A percentile compares a stretch with the other conserved stretches of the same genome.
Evolutionary conservation across 2,888 invertebrate species (phyloP).

Genomic region (Tetheella fluctuosa): DNA sequence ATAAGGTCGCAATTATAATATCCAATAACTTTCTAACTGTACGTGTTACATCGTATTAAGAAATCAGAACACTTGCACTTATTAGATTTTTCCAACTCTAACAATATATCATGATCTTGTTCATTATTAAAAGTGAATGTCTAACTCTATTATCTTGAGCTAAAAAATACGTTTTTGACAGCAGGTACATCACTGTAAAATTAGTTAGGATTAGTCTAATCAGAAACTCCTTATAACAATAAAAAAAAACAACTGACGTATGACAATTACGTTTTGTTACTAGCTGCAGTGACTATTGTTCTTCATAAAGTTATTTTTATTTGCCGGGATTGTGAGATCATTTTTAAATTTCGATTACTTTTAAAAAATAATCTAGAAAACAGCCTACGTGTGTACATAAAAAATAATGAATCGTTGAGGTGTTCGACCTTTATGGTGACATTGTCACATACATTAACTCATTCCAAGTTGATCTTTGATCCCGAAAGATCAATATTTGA

Average conservation of each 20-base stretch:
- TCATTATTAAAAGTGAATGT: neutral
- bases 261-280: no score
- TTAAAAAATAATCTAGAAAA: neutral
- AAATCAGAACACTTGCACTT: neutral
- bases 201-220: no score
- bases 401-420: neutral
- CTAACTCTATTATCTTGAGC: no score
- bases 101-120: neutral
- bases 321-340: no score
- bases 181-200: no score
- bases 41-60: neutral
- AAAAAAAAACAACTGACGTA: no score
- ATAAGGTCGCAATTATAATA: neutral
- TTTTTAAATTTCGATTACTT: neutral
- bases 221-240: no score
- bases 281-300: no score
- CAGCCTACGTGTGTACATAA: neutral
- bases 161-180: no score
- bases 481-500: neutral
- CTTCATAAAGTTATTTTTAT: no score
- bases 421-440: neutral
- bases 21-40: neutral
- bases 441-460: neutral
- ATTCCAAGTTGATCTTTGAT: neutral
- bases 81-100: neutral